A percentile compares a stretch with the other conserved stretches of the same genome.
phyloP scores from a whole-genome alignment of 2,888 invertebrate species.

The Acrobasis suavella region DNA sequence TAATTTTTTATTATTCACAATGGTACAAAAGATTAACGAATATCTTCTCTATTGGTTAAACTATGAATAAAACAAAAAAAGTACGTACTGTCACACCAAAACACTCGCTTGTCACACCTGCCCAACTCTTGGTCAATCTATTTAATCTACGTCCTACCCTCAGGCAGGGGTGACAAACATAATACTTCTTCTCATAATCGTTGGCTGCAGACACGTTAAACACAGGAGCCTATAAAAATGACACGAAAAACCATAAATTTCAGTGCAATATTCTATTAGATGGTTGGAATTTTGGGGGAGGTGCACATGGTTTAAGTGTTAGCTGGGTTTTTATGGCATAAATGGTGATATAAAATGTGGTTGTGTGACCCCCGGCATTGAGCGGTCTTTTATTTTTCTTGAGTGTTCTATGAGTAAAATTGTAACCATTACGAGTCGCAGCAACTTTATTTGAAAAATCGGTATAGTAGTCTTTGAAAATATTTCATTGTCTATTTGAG shows the following conservation, averaged over 20 bases:
- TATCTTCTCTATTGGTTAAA: no score
- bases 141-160: slow-evolving; percentile 35
- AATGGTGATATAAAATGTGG: slow-evolving; percentile 7
- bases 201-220: slow-evolving; percentile 71
- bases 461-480: no score
- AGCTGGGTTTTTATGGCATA: slow-evolving; percentile 11
- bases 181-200: slow-evolving; percentile 67
- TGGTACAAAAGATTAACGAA: no score
- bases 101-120: slow-evolving; percentile 26
- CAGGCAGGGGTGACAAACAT: slow-evolving; percentile 59
- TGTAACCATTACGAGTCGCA: no score
- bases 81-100: slow-evolving; percentile 26
- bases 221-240: slow-evolving; percentile 75
- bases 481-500: no score
- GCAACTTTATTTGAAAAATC: no score
- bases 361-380: slow-evolving; percentile 6
- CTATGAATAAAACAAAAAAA: no score
- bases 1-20: no score
- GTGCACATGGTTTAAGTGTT: slow-evolving; percentile 5
- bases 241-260: slow-evolving; percentile 72
- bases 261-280: slow-evolving; percentile 66
- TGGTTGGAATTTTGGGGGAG: slow-evolving; percentile 35
- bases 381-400: neutral
- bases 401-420: neutral
- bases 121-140: slow-evolving; percentile 26